These are phyloP conservation scores for Lethenteron camtschaticum DNA, from an alignment of 2,113 vertebrate genomes.

Conservation along the genomic window DNA sequence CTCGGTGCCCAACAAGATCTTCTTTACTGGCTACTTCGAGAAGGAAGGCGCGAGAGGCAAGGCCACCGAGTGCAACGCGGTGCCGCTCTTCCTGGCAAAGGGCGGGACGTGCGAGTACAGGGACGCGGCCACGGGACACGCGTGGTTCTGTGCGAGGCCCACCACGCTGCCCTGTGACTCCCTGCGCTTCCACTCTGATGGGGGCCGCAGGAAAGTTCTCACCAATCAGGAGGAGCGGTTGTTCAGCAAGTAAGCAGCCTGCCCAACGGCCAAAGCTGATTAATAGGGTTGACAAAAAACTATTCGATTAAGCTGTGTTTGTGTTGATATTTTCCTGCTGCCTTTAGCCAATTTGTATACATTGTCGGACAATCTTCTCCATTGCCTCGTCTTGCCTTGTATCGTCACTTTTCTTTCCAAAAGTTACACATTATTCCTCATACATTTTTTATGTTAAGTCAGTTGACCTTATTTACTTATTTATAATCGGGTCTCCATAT, in stretches of 20 bases:
- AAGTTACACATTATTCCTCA: too few species aligned
- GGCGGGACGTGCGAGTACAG: constrained; percentile 58
- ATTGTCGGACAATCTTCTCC: too few species aligned
- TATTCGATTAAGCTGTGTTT: too few species aligned
- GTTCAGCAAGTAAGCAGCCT: constrained; percentile 51
- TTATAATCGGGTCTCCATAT: too few species aligned
- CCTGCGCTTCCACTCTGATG: constrained; percentile 64
- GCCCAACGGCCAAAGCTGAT: too few species aligned
- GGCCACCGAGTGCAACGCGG: constrained; percentile 66
- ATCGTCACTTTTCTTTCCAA: too few species aligned
- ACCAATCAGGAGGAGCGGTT: constrained; percentile 42
- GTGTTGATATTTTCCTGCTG: too few species aligned
- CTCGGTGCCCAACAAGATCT: constrained; percentile 53
- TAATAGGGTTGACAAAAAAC: too few species aligned
- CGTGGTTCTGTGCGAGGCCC: constrained; percentile 92
- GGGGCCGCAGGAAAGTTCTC: constrained; percentile 60
- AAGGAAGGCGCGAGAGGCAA: constrained; percentile 41
- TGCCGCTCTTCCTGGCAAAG: constrained; percentile 34
- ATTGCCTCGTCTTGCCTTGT: too few species aligned
- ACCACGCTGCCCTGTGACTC: constrained; percentile 54
- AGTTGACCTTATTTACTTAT: too few species aligned
- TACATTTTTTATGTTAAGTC: too few species aligned
- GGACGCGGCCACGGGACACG: constrained; percentile 62
- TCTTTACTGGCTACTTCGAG: constrained; percentile 67
- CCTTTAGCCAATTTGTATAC: too few species aligned